Evolutionary conservation across 2,113 vertebrate species (phyloP), one percentile per base, ranked within the genome.

Genomic region (Tyto alba): DNA sequence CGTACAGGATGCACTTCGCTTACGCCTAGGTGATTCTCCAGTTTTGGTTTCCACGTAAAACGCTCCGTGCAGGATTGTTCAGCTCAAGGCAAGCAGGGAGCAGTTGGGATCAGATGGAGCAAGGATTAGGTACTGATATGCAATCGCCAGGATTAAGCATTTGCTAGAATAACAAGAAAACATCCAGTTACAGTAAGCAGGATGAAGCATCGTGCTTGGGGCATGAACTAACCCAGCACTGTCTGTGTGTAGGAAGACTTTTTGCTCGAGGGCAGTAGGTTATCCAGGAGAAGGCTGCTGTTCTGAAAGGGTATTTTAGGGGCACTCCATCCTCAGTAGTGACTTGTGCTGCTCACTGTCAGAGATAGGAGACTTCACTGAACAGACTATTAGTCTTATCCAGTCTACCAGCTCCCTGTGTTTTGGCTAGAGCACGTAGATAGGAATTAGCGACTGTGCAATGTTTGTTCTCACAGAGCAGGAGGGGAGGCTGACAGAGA

Each of bases 381-480:
- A 47, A 10, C 69, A 26, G 85, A 48, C 62, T 85, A 64, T 88
- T 38, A 67, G 27, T 62, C 85, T 82, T 48, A 45, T 41, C n/a
- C 89, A 56, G 75, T 66, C 78, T 20, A 12, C 30, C 93, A 77
- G 89, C 94, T 75, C 84, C 89, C 85, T 14, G 43, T 90, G 91
- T 93, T 96, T 88, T 77, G 96, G 93, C 95, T 88, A 47, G 26
- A 66, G 90, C 55, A 1, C 1, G 68, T 50, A 66, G 93, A 47
- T 43, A 12, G 92, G 95, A 85, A 85, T 86, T 67, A 80, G 88
- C 23, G 38, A 41, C 88, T 22, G 90, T 52, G 75, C 78, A 43
- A 17, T 91, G 88, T 93, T 96, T 96, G 95, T 45, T 92, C 88
- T 88, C 92, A 63, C n/a, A 34, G 6, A 77, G 90, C 91, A 10